Base-by-base conservation (phyloP, 2,113 vertebrate species). In the Scalopus aquaticus region DNA sequence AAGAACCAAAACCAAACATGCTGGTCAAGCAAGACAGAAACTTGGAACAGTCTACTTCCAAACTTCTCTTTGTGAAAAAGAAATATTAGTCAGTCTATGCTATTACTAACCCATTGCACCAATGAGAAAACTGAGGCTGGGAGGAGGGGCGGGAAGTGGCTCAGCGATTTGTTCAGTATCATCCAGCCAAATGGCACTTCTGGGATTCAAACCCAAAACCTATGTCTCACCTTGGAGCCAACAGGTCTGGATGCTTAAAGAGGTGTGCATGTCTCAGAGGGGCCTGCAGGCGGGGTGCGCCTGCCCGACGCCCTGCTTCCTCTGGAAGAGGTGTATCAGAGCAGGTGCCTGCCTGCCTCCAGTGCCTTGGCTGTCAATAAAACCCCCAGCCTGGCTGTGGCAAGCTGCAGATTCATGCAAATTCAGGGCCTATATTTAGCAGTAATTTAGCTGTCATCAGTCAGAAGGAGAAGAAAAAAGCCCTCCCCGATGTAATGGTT, bases 401-500 rank as follows among this genome's bases (percentile, higher is more conserved):
- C 97, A 98, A 98, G 95, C 97, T 98, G 98, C 95, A 96, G 98
- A 98, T 98, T 98, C 98, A 98, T 98, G 98, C 98, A 98, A 98
- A 98, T 98, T 97, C 97, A 93, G 96, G 92, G 88, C 96, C 97
- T 98, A 98, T 98, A 98, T 98, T 98, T 98, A 98, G 98, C 98
- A 98, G 96, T 98, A 98, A 98, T 98, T 98, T 98, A 98, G 98
- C 98, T 98, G 98, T 98, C 98, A 98, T 98, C 98, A 98, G 98
- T 98, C 96, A 98, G 98, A 97, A 98, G 92, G 97, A 97, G 97
- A 98, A 98, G 97, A 97, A 98, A 97, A 56, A 97, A 97, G 67
- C 96, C 97, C 96, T 97, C 97, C 96, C 95, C 90, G 35, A 95
- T 91, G 95, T 86, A 97, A 98, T 98, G 97, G 97, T 98, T 98